Evolutionary conservation across 2,113 vertebrate genomes (phyloP), one percentile per base, ranked within the genome.

Genomic region (Chaetodon auriga): DNA sequence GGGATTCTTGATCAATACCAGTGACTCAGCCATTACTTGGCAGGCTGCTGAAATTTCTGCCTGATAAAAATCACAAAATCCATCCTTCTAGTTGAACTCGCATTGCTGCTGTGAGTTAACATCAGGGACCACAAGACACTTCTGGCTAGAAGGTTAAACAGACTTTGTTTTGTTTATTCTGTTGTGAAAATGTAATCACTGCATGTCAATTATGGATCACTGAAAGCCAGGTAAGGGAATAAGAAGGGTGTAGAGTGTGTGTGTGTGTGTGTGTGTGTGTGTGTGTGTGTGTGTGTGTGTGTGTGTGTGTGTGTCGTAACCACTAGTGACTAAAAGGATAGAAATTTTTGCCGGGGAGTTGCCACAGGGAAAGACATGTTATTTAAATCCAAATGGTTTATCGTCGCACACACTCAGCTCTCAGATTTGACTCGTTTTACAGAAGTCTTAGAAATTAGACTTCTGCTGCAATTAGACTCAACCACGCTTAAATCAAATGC

Each of bases 81-180:
- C n/a, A 75, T 64, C 66, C 13, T 38, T 73, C 13, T 23, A 30
- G 30, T 30, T 30, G 30, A 30, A 68, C n/a, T 53, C 0, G 21
- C 43, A 82, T 65, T 25, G n/a, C 51, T 72, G 78, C 18, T 64
- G 13, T 54, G 48, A 51, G 21, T 23, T 21, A 75, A 49, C 51
- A 53, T 43, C 74, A 51, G 23, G 23, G 63, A 74, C 46, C 68
- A 58, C 48, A 75, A 55, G 64, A 63, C 71, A 78, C 75, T 68
- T 85, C 77, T 55, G 23, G 13, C 30, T 72, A 2, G 69, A 88
- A 89, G 64, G 74, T 83, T 83, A 70, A 80, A 57, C 36, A 57
- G 68, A 36, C 75, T 77, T 82, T 65, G 80, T 45, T 23, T 49
- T 18, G 45, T 53, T 36, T 53, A 48, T 25, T 53, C 73, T 38